Evolutionary conservation across 1,140 invertebrate genomes (phyloP).

Genomic region (Heliconius melpomene): DNA sequence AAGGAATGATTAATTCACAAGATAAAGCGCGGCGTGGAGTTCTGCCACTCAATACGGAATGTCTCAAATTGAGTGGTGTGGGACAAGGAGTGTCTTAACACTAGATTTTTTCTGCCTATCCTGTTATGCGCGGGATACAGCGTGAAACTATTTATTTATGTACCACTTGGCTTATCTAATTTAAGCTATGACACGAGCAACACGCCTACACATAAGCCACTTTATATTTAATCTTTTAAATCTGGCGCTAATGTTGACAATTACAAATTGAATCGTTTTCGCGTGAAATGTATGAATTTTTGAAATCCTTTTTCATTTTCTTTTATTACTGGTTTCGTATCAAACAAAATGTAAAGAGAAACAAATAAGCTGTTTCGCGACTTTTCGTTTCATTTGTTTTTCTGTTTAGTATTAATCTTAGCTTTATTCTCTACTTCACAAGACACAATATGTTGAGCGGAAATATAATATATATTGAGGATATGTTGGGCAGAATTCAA

Average conservation of each 20-base stretch:
- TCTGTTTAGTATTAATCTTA: too few species aligned
- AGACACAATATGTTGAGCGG: too few species aligned
- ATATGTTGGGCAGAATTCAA: too few species aligned
- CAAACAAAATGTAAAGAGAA: too few species aligned
- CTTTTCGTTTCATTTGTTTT: too few species aligned
- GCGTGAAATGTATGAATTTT: not conserved
- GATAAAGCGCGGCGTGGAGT: too few species aligned
- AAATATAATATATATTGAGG: too few species aligned
- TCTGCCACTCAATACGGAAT: too few species aligned
- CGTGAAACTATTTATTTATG: not conserved
- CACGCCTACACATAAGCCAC: not conserved
- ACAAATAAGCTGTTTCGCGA: too few species aligned
- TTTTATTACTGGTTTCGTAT: not conserved
- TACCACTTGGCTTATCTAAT: not conserved
- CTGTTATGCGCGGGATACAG: not conserved
- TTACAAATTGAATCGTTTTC: not conserved
- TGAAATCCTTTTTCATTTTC: not conserved
- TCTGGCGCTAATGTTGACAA: constrained; percentile 9
- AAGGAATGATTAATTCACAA: too few species aligned
- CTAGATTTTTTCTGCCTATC: too few species aligned
- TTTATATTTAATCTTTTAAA: constrained; percentile 8
- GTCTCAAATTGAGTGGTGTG: not conserved
- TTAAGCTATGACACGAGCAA: constrained; percentile 6
- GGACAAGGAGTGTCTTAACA: not conserved
- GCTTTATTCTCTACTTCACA: too few species aligned